Evolutionary conservation across 1,140 invertebrate genomes (phyloP).

Genomic region (Asobara japonica): DNA sequence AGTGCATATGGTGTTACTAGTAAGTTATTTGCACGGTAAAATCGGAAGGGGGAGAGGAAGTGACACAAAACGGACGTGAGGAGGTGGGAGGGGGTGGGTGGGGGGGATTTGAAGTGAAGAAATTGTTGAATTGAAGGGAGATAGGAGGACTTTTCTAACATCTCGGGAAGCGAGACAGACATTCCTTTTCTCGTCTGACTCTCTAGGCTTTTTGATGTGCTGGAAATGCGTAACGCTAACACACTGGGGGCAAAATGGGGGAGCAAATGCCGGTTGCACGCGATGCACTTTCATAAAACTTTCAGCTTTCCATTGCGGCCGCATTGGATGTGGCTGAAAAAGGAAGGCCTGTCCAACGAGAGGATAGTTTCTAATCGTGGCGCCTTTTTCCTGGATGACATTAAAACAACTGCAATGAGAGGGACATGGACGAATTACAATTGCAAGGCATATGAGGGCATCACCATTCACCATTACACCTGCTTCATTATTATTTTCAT

Average conservation of each 20-base stretch:
- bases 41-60: background rate
- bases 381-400: constrained; percentile 20
- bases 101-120: background rate
- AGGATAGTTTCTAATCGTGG: constrained; percentile 34
- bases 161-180: background rate
- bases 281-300: constrained; percentile 62
- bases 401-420: background rate
- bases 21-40: constrained; percentile 38
- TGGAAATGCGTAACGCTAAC: constrained; percentile 25
- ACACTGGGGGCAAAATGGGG: background rate
- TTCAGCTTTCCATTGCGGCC: constrained; percentile 58
- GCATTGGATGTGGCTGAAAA: constrained; percentile 32
- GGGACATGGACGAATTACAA: background rate
- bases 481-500: background rate
- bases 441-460: background rate
- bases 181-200: background rate
- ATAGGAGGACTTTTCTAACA: background rate
- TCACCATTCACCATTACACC: background rate
- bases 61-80: background rate
- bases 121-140: background rate
- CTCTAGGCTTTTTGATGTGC: background rate
- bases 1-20: constrained; percentile 26
- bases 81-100: background rate
- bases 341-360: constrained; percentile 34
- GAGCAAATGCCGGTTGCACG: constrained; percentile 42